Evolutionary conservation across 2,113 vertebrate species (phyloP).

Genomic region (Malurus elegans): DNA sequence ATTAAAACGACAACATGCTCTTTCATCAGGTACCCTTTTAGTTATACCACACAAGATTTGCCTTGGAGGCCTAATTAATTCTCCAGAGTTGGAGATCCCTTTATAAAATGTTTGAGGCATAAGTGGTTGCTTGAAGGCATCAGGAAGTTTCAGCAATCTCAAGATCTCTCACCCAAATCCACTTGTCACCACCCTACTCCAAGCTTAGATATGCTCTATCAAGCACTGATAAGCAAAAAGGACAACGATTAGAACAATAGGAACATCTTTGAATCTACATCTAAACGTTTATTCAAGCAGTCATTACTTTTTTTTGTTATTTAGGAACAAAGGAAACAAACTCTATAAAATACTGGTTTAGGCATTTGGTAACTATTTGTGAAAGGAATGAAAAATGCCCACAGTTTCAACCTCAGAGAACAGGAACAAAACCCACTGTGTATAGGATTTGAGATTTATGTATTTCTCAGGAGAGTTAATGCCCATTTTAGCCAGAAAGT

Average conservation of each 20-base stretch:
- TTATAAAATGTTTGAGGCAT: neutral
- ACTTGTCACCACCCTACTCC: neutral
- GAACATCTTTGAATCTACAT: neutral
- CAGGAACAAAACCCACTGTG: neutral
- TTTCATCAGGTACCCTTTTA: neutral
- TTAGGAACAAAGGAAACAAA: neutral
- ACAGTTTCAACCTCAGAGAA: neutral
- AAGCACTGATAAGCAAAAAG: neutral
- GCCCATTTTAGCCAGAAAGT: neutral
- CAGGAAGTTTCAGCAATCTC: neutral
- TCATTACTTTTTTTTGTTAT: neutral
- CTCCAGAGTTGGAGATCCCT: neutral
- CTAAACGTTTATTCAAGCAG: neutral
- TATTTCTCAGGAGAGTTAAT: neutral
- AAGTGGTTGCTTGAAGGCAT: neutral
- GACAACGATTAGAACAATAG: neutral
- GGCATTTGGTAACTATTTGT: neutral
- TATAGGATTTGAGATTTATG: rapidly evolving
- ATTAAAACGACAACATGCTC: neutral
- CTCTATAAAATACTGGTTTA: neutral
- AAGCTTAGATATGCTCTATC: neutral
- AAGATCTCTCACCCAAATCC: neutral
- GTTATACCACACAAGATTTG: neutral
- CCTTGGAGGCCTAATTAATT: slow-evolving; percentile 2
- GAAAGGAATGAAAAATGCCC: neutral